Base-by-base conservation (phyloP, 2,113 vertebrate genomes). In the Brevimyrus niger region DNA sequence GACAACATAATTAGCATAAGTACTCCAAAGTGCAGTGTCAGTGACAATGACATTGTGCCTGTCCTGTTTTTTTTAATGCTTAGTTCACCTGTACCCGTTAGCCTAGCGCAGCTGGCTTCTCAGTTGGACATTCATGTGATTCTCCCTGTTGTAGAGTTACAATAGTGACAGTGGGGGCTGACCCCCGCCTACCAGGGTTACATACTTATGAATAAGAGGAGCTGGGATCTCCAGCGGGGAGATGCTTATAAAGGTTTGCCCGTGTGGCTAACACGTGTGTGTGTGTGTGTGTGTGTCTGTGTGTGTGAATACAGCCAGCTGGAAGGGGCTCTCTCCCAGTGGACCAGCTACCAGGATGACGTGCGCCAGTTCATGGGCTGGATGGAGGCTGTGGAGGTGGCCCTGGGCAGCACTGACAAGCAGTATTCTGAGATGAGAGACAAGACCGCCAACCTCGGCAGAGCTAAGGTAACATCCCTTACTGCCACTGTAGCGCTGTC, bases 291-390 rank as follows among this genome's bases (percentile, higher is more conserved):
- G 17, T 23, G 17, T n/a, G 80, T 38, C 3, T 83, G 85, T 92
- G 80, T 5, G 65, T 89, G 84, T 1, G 19, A 85, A 42, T 95
- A 42, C 96, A 99, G 98, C 92, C 98, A 98, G 91, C 94, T 99
- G 44, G 98, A 99, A 95, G 97, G 97, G 1, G 97, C 97, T 17
- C 96, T 99, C 23, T 99, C 97, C 0, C 97, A 98, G 89, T 99
- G 98, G 98, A 99, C 98, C 82, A 99, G 97, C 93, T 99, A 99
- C 80, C 98, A 99, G 94, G 98, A 99, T 91, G 98, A 98, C 0
- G 96, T 99, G 46, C 96, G 96, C 9, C 98, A 98, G 95, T 99
- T 99, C 93, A 95, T 96, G 86, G 91, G 93, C 88, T 99, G 98
- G 98, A 97, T 99, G 97, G 97, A 98, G 55, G 91, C 95, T 0